phyloP scores from a whole-genome alignment of 2,888 invertebrate genomes.

The Mimas tiliae region DNA sequence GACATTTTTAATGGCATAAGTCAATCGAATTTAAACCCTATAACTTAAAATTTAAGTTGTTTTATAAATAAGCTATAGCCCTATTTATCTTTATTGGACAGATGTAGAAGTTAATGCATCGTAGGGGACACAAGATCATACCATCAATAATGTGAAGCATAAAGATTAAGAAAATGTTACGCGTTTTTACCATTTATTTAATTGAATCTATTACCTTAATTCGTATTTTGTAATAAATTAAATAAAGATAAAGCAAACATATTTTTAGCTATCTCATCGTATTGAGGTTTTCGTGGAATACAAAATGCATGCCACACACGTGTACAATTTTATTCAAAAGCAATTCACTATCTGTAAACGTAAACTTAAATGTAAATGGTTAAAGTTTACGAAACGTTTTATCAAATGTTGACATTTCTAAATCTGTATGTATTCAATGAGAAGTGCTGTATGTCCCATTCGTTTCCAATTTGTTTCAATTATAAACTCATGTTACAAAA shows the following conservation, averaged over 20 bases:
- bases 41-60: background rate
- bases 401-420: slow-evolving; percentile 44
- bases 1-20: background rate
- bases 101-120: slow-evolving; percentile 27
- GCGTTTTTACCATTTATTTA: background rate
- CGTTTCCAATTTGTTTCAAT: slow-evolving; percentile 69
- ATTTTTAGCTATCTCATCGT: background rate
- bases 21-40: slow-evolving; percentile 18
- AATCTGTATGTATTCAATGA: slow-evolving; percentile 55
- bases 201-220: background rate
- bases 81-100: slow-evolving; percentile 28
- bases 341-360: background rate
- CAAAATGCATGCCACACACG: background rate
- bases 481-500: slow-evolving; percentile 71
- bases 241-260: background rate
- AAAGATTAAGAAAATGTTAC: slow-evolving; percentile 21
- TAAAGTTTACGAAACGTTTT: slow-evolving; percentile 31
- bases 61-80: background rate
- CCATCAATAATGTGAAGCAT: slow-evolving; percentile 11
- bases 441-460: slow-evolving; percentile 50
- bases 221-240: background rate
- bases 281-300: background rate
- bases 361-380: background rate
- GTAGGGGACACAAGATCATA: slow-evolving; percentile 11
- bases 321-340: background rate